Percentiles rank a stretch among this genome's conserved stretches.
These are phyloP conservation scores for Homalodisca vitripennis DNA, from an alignment of 1,140 invertebrate species.

Conservation along the genomic window DNA sequence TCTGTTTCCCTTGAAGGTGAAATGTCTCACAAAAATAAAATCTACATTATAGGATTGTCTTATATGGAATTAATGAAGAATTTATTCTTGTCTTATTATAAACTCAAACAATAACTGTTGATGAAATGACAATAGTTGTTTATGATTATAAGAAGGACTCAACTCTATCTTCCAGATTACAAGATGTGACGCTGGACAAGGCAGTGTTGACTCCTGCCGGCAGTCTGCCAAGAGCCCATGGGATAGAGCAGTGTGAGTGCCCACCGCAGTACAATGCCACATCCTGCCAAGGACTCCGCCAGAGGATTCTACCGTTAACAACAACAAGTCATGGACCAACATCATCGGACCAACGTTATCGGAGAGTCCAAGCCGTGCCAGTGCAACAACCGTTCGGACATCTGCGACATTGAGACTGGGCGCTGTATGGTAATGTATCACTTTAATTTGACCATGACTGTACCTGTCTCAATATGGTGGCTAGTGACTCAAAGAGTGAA, in stretches of 20 bases:
- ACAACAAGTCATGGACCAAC: slow-evolving; percentile 51
- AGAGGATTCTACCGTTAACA: slow-evolving; percentile 79
- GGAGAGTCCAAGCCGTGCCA: slow-evolving; percentile 78
- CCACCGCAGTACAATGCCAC: slow-evolving; percentile 73
- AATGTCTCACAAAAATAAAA: too few relatives aligned
- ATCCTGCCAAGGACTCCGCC: slow-evolving; percentile 85
- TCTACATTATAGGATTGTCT: not conserved
- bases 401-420: slow-evolving; percentile 83
- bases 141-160: not conserved
- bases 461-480: too few relatives aligned
- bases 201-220: slow-evolving; percentile 64
- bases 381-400: slow-evolving; percentile 76
- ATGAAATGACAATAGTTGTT: not conserved
- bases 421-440: slow-evolving; percentile 74
- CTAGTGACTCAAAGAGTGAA: too few relatives aligned
- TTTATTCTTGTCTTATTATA: not conserved
- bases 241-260: slow-evolving; percentile 89
- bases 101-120: not conserved
- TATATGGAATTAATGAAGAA: not conserved
- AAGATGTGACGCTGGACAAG: slow-evolving; percentile 79
- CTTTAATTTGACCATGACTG: too few relatives aligned
- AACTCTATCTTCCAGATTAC: slow-evolving; percentile 53
- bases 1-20: too few relatives aligned
- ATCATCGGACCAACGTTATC: slow-evolving; percentile 73
- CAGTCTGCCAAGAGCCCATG: slow-evolving; percentile 63